Evolutionary conservation across 2,888 invertebrate species (phyloP), one percentile per base, ranked within the genome.

Genomic region (Melinaea marsaeus): DNA sequence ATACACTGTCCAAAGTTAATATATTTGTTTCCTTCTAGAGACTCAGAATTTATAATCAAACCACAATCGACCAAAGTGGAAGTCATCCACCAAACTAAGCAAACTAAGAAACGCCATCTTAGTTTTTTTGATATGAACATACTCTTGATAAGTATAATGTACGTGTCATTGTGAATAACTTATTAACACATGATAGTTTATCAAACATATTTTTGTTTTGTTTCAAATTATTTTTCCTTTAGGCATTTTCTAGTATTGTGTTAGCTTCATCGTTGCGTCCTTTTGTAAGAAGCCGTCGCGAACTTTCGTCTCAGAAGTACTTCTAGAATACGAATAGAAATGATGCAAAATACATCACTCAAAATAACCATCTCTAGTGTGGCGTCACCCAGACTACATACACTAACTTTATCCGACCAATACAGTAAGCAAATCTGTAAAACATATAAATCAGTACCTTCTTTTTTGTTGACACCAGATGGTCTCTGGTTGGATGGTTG

Each of bases 1-100:
- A 22, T 22, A 22, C 22, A 22, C 22, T 0, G 22, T 22, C 22
- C 1, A 22, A 22, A 22, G 22, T 22, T 22, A 22, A 94, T 73
- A 76, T 96, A 96, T 74, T 94, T 94, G 77, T 96, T 93, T 3
- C 95, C 96, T 71, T 93, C 92, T 45, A 96, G 81, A 0, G 94
- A 91, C 0, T 95, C 95, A 0, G 95, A 93, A 75, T 95, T 95
- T 42, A 96, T 90, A 1, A 94, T 93, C 68, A 96, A 79, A 0
- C 96, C 96, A 72, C 95, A 96, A 75, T 94, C 95, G 0, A 96
- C 94, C 67, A 96, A 93, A 0, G 95, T 94, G 58, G 94, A 95
- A 0, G 95, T 94, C 22, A 22, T 22, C 22, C 88, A 89, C 88
- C 89, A 89, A 0, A 82, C 74, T 0, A 88, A 70, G 59, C 89